Base-by-base conservation (phyloP, 2,888 invertebrate species). In the Alloscopus bannaensis region DNA sequence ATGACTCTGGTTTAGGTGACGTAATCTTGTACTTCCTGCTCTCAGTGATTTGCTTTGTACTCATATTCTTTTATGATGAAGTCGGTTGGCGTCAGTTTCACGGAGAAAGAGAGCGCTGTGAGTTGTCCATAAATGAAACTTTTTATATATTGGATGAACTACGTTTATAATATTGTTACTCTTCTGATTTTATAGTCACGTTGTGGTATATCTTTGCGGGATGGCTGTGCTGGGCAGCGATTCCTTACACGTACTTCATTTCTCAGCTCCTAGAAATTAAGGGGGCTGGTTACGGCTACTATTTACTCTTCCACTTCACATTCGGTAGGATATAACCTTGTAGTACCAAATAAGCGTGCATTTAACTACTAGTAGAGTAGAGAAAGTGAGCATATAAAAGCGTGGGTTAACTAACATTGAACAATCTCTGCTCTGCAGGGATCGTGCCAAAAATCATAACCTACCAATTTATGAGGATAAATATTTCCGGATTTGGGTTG, bases 141-240 rank as follows among this genome's bases (percentile, higher is more conserved):
- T 28, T 50, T 11, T 42, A 3, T 36, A 3, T 4, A 3, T 50
- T 40, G 57, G 20, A 31, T 42, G 29, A 69, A 55, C 36, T 36
- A 36, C 36, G 13, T 13, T 8, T 8, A 36, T 13, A 36, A 36
- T 36, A 36, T 36, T 36, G 8, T 6, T 36, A 36, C 36, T 36
- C 36, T 8, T 36, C 13, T 36, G 13, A 36, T 13, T 29, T 26
- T 70, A 2, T 11, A 70, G 69, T 42, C 29, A 16, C 55, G n/a
- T 26, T 81, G 0, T 62, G 42, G 13, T 13, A 31, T 3, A 73
- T 82, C n/a, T 45, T 80, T n/a, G 8, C 20, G 1, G 13, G 16
- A 1, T 80, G 81, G 62, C 29, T 83, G 11, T 83, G 81, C 36
- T 81, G 79, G 71, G 60, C 83, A 8, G 66, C 47, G 1, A 66